These are phyloP conservation scores for Cinclus cinclus DNA, from an alignment of 2,113 vertebrate species.

Conservation along the genomic window DNA sequence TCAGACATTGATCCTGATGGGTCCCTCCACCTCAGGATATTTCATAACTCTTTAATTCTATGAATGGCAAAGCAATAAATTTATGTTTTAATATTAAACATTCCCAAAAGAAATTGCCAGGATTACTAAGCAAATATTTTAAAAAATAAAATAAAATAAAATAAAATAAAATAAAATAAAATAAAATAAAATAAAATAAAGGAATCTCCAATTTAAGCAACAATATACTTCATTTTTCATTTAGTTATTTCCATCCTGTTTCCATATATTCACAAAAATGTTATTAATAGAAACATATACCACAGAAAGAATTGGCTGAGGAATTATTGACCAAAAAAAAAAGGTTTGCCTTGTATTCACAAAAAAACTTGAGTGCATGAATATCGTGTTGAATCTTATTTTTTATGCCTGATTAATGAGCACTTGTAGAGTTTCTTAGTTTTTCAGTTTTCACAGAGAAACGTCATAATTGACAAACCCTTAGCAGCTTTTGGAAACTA, in stretches of 20 bases:
- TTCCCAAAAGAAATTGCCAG: not conserved
- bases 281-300: not conserved
- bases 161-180: too few species aligned
- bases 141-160: not conserved
- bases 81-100: not conserved
- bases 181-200: not conserved
- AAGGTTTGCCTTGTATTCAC: not conserved
- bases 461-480: not conserved
- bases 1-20: fast-evolving
- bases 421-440: not conserved
- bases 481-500: slow-evolving; percentile 23
- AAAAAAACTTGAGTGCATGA: not conserved
- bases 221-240: not conserved
- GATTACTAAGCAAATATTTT: not conserved
- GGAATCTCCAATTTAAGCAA: not conserved
- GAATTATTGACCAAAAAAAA: not conserved
- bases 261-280: not conserved
- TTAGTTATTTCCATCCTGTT: not conserved
- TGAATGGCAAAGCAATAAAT: not conserved
- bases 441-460: slow-evolving; percentile 23
- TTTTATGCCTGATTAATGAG: not conserved
- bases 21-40: too few species aligned
- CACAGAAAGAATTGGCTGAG: not conserved
- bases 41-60: not conserved
- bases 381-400: not conserved